phyloP scores from a whole-genome alignment of 2,113 vertebrate genomes.

The Galeopterus variegatus region DNA sequence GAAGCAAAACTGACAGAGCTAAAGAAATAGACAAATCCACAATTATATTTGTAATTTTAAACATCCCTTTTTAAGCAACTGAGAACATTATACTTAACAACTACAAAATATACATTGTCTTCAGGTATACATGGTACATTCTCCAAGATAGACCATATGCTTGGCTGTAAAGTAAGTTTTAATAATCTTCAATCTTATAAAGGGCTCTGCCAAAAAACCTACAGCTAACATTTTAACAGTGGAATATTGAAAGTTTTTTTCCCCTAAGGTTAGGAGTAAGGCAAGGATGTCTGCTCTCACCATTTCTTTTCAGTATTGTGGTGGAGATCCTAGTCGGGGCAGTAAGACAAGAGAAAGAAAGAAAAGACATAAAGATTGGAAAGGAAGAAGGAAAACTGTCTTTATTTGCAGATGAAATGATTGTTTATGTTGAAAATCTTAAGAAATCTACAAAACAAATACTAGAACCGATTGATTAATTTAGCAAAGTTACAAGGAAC shows the following conservation, averaged over 20 bases:
- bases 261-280: background rate
- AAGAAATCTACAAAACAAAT: slow-evolving; percentile 16
- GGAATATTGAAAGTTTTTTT: background rate
- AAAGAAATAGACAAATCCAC: background rate
- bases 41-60: background rate
- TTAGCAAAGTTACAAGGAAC: slow-evolving; percentile 17
- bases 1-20: background rate
- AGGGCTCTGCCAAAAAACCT: background rate
- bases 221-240: background rate
- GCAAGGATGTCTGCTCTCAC: background rate
- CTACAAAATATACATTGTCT: background rate
- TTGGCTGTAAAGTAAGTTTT: background rate
- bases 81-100: background rate
- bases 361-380: background rate
- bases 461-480: background rate
- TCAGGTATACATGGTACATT: background rate
- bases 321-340: background rate
- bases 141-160: background rate
- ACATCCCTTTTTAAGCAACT: background rate
- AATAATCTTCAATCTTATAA: background rate
- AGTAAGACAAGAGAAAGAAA: background rate
- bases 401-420: slow-evolving; percentile 4
- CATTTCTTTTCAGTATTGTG: background rate
- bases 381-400: background rate
- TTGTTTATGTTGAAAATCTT: background rate